A percentile compares a stretch with the other conserved stretches of the same genome.
Evolutionary conservation across 1,140 invertebrate genomes (phyloP).

Genomic region (Thalassaphorura encarpata): DNA sequence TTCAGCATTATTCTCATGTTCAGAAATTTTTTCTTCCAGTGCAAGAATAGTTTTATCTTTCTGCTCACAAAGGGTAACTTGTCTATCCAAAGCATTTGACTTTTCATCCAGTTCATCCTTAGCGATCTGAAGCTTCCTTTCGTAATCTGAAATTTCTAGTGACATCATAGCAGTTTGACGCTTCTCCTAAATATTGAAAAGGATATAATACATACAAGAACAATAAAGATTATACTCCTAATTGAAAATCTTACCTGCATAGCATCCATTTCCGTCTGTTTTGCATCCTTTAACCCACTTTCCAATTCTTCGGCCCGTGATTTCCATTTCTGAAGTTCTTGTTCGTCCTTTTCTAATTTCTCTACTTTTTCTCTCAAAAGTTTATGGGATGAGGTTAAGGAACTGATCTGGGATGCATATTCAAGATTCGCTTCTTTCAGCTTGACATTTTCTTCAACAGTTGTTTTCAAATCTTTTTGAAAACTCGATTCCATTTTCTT

Average conservation of each 20-base stretch:
- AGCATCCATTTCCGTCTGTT: conserved; percentile 16
- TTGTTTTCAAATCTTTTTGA: conserved; percentile 27
- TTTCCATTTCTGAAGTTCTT: conserved; percentile 14
- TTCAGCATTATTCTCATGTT: conserved; percentile 3
- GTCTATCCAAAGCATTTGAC: conserved; percentile 12
- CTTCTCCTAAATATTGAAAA: conserved; percentile 15
- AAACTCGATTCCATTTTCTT: conserved; percentile 16
- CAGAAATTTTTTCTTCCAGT: conserved; percentile 9
- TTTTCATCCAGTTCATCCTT: conserved; percentile 14
- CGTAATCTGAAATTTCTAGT: conserved; percentile 31
- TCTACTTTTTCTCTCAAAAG: conserved; percentile 25
- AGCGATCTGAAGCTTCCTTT: conserved; percentile 26
- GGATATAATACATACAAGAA: not conserved
- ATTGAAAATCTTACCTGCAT: conserved; percentile 10
- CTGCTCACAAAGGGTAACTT: not conserved
- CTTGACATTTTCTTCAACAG: conserved; percentile 25
- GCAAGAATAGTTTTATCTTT: conserved; percentile 12
- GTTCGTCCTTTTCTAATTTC: conserved; percentile 13
- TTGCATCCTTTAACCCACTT: conserved; percentile 26
- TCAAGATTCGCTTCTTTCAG: conserved; percentile 18
- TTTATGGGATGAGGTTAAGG: conserved; percentile 23
- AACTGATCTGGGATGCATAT: too few species aligned
- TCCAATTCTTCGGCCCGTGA: conserved; percentile 16
- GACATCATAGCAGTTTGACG: conserved; percentile 27
- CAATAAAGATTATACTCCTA: not conserved